A percentile compares a stretch with the other conserved stretches of the same genome.
These are phyloP conservation scores for Scomber colias DNA, from an alignment of 2,113 vertebrate species.

Conservation along the genomic window DNA sequence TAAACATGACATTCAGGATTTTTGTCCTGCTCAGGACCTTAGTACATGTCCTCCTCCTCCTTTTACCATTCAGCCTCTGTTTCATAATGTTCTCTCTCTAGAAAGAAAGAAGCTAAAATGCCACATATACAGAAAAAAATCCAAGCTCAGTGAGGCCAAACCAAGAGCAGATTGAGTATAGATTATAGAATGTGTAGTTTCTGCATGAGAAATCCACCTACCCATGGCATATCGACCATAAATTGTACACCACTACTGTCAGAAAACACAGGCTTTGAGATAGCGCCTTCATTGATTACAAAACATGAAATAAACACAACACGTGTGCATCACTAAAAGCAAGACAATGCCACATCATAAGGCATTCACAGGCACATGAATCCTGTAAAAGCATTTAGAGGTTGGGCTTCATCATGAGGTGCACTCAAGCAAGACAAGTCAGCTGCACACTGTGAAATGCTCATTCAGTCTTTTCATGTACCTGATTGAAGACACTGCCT, in stretches of 20 bases:
- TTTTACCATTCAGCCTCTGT: not conserved
- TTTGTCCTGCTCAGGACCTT: not conserved
- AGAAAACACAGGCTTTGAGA: conserved; percentile 30
- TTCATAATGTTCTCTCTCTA: conserved; percentile 14
- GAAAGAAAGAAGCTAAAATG: conserved; percentile 32
- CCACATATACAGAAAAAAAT: not conserved
- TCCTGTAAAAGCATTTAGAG: conserved; percentile 24
- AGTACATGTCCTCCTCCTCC: not conserved
- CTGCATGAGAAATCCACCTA: conserved; percentile 32
- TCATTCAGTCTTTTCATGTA: conserved; percentile 42
- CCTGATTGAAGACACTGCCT: conserved; percentile 45
- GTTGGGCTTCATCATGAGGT: conserved; percentile 36
- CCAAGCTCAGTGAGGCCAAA: conserved; percentile 32
- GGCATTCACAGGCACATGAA: conserved; percentile 23
- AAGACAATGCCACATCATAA: not conserved
- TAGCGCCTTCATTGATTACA: conserved; percentile 38
- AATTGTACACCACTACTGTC: conserved; percentile 28
- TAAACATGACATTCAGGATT: conserved; percentile 38
- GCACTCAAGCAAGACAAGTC: conserved; percentile 55
- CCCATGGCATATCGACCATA: conserved; percentile 22
- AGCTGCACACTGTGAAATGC: conserved; percentile 45
- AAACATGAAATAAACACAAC: conserved; percentile 39
- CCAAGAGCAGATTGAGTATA: conserved; percentile 52
- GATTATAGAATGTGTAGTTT: conserved; percentile 49
- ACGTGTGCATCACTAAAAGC: not conserved